Evolutionary conservation across 2,797 vertebrate species (phyloP).

Genomic region (Ctenopoma kingsleyae): DNA sequence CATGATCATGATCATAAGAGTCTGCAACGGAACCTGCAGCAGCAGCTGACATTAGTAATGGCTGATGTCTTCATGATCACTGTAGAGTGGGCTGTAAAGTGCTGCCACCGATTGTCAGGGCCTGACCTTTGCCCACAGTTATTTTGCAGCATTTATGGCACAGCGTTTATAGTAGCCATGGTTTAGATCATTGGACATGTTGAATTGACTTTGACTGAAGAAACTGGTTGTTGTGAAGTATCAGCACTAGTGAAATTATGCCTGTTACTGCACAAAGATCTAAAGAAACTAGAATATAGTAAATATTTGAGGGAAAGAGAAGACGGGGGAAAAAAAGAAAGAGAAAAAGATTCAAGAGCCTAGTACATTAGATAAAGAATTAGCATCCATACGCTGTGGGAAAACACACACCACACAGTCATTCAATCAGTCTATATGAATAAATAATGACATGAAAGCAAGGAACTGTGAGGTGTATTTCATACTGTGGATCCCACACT

Average conservation of each 20-base stretch:
- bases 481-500: conserved; percentile 3
- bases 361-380: conserved; percentile 27
- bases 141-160: not conserved
- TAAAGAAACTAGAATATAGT: not conserved
- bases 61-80: not conserved
- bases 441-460: conserved; percentile 32
- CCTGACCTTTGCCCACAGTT: not conserved
- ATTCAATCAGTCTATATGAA: conserved; percentile 39
- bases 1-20: not conserved
- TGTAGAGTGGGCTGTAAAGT: not conserved
- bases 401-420: conserved; percentile 27
- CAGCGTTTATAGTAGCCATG: too few species aligned
- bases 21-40: not conserved
- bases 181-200: not conserved
- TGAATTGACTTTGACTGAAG: not conserved
- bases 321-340: not conserved
- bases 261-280: not conserved
- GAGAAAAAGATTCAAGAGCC: conserved; percentile 1
- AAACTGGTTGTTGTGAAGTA: not conserved
- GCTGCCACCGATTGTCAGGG: not conserved
- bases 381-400: conserved; percentile 11
- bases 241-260: not conserved
- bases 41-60: not conserved
- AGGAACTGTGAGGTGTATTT: conserved; percentile 6
- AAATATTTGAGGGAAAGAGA: not conserved